Conservation (phyloP, 2,888 invertebrate genomes). For the Rotaria socialis region DNA sequence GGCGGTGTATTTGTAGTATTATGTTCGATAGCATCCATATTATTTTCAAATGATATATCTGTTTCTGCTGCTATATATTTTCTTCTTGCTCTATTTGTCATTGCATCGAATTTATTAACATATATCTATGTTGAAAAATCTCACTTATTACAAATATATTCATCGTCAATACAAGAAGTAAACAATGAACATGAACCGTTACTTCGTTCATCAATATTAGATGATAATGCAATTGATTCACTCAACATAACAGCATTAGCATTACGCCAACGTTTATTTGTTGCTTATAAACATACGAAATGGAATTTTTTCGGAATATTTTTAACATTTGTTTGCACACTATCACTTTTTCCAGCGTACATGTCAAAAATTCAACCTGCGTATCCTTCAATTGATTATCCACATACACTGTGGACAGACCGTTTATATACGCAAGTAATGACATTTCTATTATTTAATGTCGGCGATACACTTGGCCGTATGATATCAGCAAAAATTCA, state of each 20-base stretch:
- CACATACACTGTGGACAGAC: background rate
- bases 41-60: slow-evolving; percentile 4
- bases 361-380: slow-evolving; percentile 30
- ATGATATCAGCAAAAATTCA: slow-evolving; percentile 21
- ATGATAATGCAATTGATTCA: background rate
- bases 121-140: background rate
- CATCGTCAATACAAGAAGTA: background rate
- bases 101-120: background rate
- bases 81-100: background rate
- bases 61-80: slow-evolving; percentile 3
- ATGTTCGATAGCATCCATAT: background rate
- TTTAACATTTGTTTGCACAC: slow-evolving; percentile 8
- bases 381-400: background rate
- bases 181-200: slow-evolving; percentile 35
- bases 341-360: slow-evolving; percentile 8
- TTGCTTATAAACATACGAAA: slow-evolving; percentile 14
- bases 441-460: slow-evolving; percentile 23
- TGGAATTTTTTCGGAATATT: background rate
- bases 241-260: background rate
- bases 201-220: background rate
- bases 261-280: background rate
- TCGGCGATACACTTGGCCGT: slow-evolving; percentile 22
- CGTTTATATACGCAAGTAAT: slow-evolving; percentile 10
- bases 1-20: background rate
- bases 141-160: slow-evolving; percentile 14